Percentiles rank a stretch among this genome's conserved stretches.
These are phyloP conservation scores for Macrochelys suwanniensis DNA, from an alignment of 2,797 vertebrate genomes.

Conservation along the genomic window DNA sequence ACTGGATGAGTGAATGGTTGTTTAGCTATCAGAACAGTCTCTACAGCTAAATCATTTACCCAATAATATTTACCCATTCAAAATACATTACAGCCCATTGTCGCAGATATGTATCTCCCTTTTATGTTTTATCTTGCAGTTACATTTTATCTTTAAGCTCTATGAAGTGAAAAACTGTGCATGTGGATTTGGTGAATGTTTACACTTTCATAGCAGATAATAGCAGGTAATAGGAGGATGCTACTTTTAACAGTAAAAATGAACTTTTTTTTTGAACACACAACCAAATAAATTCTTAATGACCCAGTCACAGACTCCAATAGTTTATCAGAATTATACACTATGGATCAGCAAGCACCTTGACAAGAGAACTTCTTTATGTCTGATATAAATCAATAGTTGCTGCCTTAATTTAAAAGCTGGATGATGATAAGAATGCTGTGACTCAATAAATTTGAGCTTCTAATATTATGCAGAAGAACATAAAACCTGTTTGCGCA, in stretches of 20 bases:
- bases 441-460: slow-evolving; percentile 75
- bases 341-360: slow-evolving; percentile 63
- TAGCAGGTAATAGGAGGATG: neutral
- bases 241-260: slow-evolving; percentile 48
- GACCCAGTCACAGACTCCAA: slow-evolving; percentile 18
- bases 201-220: slow-evolving; percentile 12
- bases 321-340: slow-evolving; percentile 62
- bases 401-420: slow-evolving; percentile 75
- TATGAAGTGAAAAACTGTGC: slow-evolving; percentile 34
- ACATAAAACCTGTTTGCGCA: slow-evolving; percentile 80
- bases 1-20: neutral
- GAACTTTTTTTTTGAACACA: slow-evolving; percentile 2
- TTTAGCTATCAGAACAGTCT: slow-evolving; percentile 12
- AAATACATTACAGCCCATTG: slow-evolving; percentile 7
- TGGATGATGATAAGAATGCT: slow-evolving; percentile 69
- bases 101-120: neutral
- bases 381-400: slow-evolving; percentile 71
- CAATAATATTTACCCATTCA: neutral
- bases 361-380: slow-evolving; percentile 70
- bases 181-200: slow-evolving; percentile 30
- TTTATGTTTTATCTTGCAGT: neutral
- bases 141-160: slow-evolving; percentile 32
- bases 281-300: slow-evolving; percentile 70
- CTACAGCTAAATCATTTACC: slow-evolving; percentile 1
- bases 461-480: slow-evolving; percentile 77